Evolutionary conservation across 2,113 vertebrate species (phyloP), one percentile per base, ranked within the genome.

Genomic region (Hypomesus transpacificus): DNA sequence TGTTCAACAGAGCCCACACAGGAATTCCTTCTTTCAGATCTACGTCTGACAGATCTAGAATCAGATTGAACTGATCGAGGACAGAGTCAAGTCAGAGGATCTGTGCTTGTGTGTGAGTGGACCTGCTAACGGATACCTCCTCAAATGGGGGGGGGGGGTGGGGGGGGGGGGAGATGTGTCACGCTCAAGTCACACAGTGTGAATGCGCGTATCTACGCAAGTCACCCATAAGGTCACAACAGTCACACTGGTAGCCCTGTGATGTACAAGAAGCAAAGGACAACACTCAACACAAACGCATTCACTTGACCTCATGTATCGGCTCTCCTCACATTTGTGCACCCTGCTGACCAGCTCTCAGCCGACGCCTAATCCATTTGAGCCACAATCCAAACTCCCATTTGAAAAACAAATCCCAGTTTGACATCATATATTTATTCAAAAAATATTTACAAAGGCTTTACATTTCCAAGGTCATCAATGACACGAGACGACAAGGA

Each of bases 81-180:
- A 51, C 26, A 62, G 24, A 3, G 73, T 26, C 14, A 4, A 50
- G 39, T 61, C 17, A 74, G 64, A 31, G 14, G 52, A 20, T 53
- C n/a, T 61, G 22, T 61, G 69, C 70, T 76, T 72, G 76, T 76
- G 39, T 70, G 75, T 76, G 39, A 26, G 63, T 56, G 58, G 70
- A 17, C 80, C 81, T 75, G 84, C 86, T 66, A 89, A 70, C 75
- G 62, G 87, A 89, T 73, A 70, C 66, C 67, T 77, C 80, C 84
- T 87, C 84, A 84, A 85, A 79, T 21, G 31, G 78, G 69, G 7
- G 8, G 7, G 39, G 39, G 7, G 39, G 7, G 39, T 1, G 82
- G 16, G 9, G 14, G 68, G 62, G 7, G 56, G 3, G 31, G 5
- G 39, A 46, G 57, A 9, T 9, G 1, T 4, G 65, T 77, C 77